A percentile compares a stretch with the other conserved stretches of the same genome.
phyloP scores from a whole-genome alignment of 1,140 invertebrate genomes.

The Drosophila elegans region DNA sequence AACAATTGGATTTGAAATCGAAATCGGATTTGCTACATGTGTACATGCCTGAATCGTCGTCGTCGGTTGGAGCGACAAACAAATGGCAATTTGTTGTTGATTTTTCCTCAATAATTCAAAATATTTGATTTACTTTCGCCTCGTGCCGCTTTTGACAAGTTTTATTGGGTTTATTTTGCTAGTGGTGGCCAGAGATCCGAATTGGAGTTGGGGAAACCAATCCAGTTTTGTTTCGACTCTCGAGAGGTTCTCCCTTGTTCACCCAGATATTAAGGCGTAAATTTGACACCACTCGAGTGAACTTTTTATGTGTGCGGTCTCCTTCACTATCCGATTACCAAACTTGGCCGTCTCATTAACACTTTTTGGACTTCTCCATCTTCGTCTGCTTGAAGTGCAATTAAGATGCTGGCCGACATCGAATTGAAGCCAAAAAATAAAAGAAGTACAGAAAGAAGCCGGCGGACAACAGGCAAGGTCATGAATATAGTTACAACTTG shows the following conservation, averaged over 20 bases:
- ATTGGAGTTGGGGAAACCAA: conserved; percentile 19
- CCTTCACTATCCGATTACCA: conserved; percentile 64
- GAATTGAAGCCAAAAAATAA: conserved; percentile 2
- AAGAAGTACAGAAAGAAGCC: not conserved
- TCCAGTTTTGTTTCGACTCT: conserved; percentile 33
- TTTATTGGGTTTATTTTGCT: conserved; percentile 32
- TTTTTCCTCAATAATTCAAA: conserved; percentile 70
- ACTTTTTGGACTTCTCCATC: conserved; percentile 37
- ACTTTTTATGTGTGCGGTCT: conserved; percentile 10
- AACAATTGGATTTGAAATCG: conserved; percentile 69
- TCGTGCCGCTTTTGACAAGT: conserved; percentile 44
- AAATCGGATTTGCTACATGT: conserved; percentile 48
- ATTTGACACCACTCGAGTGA: conserved; percentile 57
- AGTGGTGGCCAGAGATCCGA: conserved; percentile 1
- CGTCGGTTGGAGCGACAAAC: conserved; percentile 23
- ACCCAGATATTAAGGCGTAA: conserved; percentile 42
- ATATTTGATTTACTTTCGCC: conserved; percentile 62
- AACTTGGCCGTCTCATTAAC: conserved; percentile 46
- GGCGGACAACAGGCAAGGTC: conserved; percentile 56
- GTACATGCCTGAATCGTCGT: conserved; percentile 15
- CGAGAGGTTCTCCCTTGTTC: conserved; percentile 56
- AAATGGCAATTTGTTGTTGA: conserved; percentile 54
- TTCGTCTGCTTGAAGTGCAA: conserved; percentile 30
- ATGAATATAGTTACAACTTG: conserved; percentile 24
- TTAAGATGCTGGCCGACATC: conserved; percentile 36